phyloP scores from a whole-genome alignment of 30 jellyfish, hydroid and myxozoan genomes.

The Nemopilema nomurai region DNA sequence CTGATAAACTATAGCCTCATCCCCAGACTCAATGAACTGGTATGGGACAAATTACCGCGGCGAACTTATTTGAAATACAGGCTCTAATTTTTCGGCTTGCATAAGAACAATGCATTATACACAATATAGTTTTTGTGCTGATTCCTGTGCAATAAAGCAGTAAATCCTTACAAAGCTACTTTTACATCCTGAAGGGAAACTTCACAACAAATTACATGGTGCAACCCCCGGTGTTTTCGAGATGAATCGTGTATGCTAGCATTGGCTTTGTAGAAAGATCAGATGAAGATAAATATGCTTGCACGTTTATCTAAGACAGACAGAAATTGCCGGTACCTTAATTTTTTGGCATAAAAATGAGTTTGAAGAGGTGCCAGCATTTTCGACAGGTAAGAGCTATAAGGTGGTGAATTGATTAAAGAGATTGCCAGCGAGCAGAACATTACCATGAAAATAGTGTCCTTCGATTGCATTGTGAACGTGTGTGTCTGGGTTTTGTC shows the following conservation, averaged over 20 bases:
- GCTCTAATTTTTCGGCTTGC: too few species aligned
- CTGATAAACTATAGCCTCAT: too few species aligned
- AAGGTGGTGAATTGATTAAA: neutral
- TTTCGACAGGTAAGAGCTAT: neutral
- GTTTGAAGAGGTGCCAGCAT: neutral
- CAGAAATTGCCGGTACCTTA: neutral
- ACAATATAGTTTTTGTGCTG: too few species aligned
- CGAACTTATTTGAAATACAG: too few species aligned
- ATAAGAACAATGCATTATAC: too few species aligned
- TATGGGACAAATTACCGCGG: too few species aligned
- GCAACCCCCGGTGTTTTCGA: neutral
- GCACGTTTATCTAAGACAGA: neutral
- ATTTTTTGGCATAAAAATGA: neutral
- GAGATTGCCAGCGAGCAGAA: neutral
- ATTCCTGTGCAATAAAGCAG: too few species aligned
- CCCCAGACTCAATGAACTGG: too few species aligned
- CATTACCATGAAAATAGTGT: constrained; percentile 25
- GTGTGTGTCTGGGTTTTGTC: constrained; percentile 70
- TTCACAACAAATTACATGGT: too few species aligned
- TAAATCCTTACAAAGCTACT: too few species aligned
- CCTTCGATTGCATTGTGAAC: constrained; percentile 18
- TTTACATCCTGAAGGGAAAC: too few species aligned
- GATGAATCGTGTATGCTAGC: neutral
- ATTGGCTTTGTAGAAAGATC: neutral
- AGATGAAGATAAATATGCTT: neutral